Base-by-base conservation (phyloP, 2,888 invertebrate species). In the Kryphioiulus occultus region DNA sequence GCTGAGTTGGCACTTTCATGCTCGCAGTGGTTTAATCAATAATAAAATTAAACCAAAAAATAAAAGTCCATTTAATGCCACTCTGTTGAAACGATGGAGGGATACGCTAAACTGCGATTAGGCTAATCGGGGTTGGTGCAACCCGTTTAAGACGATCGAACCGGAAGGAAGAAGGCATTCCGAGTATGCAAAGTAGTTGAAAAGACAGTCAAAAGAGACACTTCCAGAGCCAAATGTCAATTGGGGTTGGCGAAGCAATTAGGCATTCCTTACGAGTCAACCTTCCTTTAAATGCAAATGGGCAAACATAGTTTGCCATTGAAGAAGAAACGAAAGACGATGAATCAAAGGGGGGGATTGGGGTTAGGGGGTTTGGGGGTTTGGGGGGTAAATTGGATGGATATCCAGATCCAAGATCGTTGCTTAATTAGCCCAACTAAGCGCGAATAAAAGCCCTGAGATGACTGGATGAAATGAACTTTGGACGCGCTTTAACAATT, bases 11-110 rank as follows among this genome's bases (percentile, higher is more conserved):
- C 59, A 59, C n/a, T 59, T 59, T 59, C 59, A 9, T 19, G 59
- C 59, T 59, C n/a, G n/a, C n/a, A n/a, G n/a, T n/a, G 59, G 59
- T 59, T 59, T n/a, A 59, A 59, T 59, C 59, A n/a, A 59, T 59
- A n/a, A 59, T 59, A 59, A 59, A 59, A 59, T 59, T 59, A 59
- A 59, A 59, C 59, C 17, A n/a, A n/a, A 59, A 59, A 59, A 53
- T 42, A 42, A 47, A 17, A 12, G 15, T 2, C 3, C 35, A 35
- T 35, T 35, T 35, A 35, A 35, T 35, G 35, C 35, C 2, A 35
- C 35, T 4, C 35, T 35, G 35, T 35, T 35, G 35, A n/a, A n/a
- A 7, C 35, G 35, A 35, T 35, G 35, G n/a, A n/a, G n/a, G 2
- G 17, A 4, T 17, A 53, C 53, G 53, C 53, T 19, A n/a, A 59